Conservation (phyloP, 2,113 vertebrate genomes). For the Cyanocitta stelleri region DNA sequence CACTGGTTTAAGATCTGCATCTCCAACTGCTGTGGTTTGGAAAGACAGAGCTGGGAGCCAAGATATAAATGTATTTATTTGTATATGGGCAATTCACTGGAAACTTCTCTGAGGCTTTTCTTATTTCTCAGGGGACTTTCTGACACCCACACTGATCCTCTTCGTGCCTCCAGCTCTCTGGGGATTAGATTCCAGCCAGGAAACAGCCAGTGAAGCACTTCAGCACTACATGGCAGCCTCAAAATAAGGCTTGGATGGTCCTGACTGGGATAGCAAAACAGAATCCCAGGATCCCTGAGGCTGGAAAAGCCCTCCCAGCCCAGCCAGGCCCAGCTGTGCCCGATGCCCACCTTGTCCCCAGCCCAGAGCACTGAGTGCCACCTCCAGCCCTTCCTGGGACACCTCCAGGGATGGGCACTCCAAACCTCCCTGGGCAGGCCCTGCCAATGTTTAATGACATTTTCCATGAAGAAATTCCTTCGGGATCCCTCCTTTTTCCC, state of each 20-base stretch:
- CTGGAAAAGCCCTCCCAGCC: not conserved
- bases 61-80: not conserved
- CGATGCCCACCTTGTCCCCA: not conserved
- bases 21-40: not conserved
- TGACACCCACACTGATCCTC: not conserved
- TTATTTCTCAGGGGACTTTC: not conserved
- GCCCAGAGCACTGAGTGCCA: not conserved
- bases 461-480: not conserved
- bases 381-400: not conserved
- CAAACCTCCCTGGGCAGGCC: not conserved
- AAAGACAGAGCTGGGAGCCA: not conserved
- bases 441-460: accelerated
- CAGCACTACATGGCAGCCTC: not conserved
- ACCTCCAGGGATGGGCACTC: not conserved
- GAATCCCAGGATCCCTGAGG: not conserved
- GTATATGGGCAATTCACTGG: not conserved
- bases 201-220: not conserved
- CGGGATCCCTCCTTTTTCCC: not conserved
- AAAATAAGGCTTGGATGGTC: not conserved
- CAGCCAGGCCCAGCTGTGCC: accelerated
- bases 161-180: not conserved
- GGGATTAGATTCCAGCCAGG: not conserved
- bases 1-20: not conserved
- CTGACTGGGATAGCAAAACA: not conserved
- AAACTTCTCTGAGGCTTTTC: not conserved